Percentiles rank a stretch among this genome's conserved stretches.
Conservation (phyloP, 1,140 invertebrate genomes). For the Lanistes nyassanus region DNA sequence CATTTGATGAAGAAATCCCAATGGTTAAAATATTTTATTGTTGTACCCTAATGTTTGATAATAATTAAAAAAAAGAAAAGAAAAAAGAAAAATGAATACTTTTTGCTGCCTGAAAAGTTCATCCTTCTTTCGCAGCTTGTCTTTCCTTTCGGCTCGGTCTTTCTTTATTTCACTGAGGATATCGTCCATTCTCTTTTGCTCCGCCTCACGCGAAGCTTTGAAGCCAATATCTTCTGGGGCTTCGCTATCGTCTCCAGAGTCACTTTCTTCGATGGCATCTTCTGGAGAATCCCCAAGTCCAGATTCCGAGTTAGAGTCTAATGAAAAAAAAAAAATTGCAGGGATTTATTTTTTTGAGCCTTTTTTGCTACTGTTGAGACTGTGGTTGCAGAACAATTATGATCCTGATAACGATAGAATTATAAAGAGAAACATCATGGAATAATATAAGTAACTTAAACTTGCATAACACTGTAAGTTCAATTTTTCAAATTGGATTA, state of each 20-base stretch:
- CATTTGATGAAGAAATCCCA: too few relatives aligned
- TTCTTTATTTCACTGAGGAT: slow-evolving; percentile 6
- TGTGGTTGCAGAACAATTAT: too few relatives aligned
- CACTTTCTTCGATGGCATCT: neutral
- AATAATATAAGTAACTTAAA: too few relatives aligned
- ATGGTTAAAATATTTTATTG: too few relatives aligned
- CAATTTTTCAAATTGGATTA: too few relatives aligned
- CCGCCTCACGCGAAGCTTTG: slow-evolving; percentile 1
- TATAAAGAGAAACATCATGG: too few relatives aligned
- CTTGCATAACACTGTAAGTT: too few relatives aligned
- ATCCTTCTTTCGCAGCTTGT: neutral
- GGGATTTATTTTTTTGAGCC: too few relatives aligned
- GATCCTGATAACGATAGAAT: too few relatives aligned
- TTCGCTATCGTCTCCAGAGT: neutral
- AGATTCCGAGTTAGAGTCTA: neutral
- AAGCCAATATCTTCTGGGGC: neutral
- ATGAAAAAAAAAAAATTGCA: too few relatives aligned
- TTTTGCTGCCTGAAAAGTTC: neutral
- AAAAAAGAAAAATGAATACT: slow-evolving; percentile 1
- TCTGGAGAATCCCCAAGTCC: slow-evolving; percentile 2
- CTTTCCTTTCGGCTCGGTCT: neutral
- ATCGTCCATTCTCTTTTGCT: slow-evolving; percentile 16
- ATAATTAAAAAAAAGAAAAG: neutral
- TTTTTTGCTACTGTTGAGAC: too few relatives aligned
- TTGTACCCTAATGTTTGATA: too few relatives aligned